Evolutionary conservation across 2,797 vertebrate species (phyloP).

Genomic region (Coregonus suidteri): DNA sequence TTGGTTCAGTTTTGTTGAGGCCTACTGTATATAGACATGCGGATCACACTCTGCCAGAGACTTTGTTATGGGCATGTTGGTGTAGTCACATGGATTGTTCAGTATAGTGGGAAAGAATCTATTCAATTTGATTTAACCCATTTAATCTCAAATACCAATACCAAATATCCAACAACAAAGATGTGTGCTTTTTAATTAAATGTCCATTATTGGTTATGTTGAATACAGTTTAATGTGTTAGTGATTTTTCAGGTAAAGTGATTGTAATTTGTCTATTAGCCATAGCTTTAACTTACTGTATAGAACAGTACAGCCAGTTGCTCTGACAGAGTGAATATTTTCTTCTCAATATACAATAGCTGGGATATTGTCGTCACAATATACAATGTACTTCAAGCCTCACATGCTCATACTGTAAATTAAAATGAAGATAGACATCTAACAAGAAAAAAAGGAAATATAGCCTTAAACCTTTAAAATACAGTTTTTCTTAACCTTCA

Average conservation of each 20-base stretch:
- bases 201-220: conserved; percentile 25
- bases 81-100: conserved; percentile 10
- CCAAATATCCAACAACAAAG: conserved; percentile 44
- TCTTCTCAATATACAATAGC: conserved; percentile 1
- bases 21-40: conserved; percentile 19
- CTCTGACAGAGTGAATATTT: conserved; percentile 12
- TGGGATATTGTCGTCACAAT: conserved; percentile 10
- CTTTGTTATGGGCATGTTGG: conserved; percentile 3
- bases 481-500: conserved; percentile 19
- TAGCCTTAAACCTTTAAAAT: conserved; percentile 61
- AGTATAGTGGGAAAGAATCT: background rate
- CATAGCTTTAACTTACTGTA: conserved; percentile 9
- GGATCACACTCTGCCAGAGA: conserved; percentile 36
- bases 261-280: conserved; percentile 29
- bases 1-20: conserved; percentile 40
- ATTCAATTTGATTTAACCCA: conserved; percentile 22
- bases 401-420: conserved; percentile 4
- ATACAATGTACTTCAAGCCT: conserved; percentile 17
- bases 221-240: conserved; percentile 29
- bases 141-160: conserved; percentile 11
- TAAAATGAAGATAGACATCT: conserved; percentile 26
- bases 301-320: conserved; percentile 19
- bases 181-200: conserved; percentile 31
- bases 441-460: conserved; percentile 43
- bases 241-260: conserved; percentile 38